These are phyloP conservation scores for Geodia barretti DNA, from an alignment of 37 sponge, comb jelly and placozoan species.

Conservation along the genomic window DNA sequence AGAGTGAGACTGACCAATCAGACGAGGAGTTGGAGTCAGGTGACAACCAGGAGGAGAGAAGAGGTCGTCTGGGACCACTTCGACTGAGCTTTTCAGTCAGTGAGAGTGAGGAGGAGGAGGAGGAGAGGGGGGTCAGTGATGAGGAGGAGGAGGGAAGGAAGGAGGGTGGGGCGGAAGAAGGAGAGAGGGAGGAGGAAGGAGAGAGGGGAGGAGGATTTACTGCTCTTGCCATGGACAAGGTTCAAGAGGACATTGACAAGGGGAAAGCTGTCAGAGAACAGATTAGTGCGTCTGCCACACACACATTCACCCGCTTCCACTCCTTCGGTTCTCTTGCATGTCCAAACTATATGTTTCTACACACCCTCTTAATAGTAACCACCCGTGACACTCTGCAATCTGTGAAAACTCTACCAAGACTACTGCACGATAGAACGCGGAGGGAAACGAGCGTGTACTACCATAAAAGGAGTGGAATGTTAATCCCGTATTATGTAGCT, in stretches of 20 bases:
- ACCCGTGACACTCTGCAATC: too few species aligned
- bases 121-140: neutral
- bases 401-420: too few species aligned
- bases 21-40: neutral
- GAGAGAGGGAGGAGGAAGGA: neutral
- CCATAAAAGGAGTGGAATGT: too few species aligned
- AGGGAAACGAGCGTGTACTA: too few species aligned
- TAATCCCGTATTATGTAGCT: too few species aligned
- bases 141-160: slow-evolving; percentile 2
- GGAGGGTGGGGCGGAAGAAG: neutral
- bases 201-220: neutral
- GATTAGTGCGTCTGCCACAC: slow-evolving; percentile 42
- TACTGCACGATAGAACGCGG: too few species aligned
- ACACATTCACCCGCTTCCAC: too few species aligned
- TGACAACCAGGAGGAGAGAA: neutral
- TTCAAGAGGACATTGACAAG: slow-evolving; percentile 67
- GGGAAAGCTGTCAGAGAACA: slow-evolving; percentile 74
- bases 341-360: too few species aligned
- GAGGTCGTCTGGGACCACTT: neutral
- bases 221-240: slow-evolving; percentile 2
- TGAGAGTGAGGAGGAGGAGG: neutral
- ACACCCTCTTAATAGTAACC: too few species aligned
- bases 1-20: neutral
- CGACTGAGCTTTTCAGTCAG: neutral
- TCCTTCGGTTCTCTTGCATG: too few species aligned